phyloP scores from a whole-genome alignment of 2,113 vertebrate genomes.

The Balaeniceps rex region DNA sequence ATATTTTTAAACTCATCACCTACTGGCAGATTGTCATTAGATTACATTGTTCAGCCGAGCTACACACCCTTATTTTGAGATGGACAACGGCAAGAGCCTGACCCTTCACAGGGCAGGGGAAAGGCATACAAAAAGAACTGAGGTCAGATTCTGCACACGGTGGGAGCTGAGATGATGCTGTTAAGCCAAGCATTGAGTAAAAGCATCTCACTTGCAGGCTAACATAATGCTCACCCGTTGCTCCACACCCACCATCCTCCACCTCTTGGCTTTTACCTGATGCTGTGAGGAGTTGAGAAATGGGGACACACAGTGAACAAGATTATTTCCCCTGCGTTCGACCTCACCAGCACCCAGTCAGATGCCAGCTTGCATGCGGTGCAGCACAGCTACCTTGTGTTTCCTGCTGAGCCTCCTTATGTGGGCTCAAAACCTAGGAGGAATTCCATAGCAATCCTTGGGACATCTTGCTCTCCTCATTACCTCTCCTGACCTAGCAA shows the following conservation, averaged over 20 bases:
- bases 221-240: neutral
- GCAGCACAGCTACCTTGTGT: neutral
- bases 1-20: neutral
- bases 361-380: rapidly evolving
- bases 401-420: neutral
- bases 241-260: neutral
- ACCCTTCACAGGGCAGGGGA: neutral
- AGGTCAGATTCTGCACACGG: neutral
- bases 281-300: neutral
- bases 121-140: neutral
- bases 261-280: neutral
- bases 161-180: neutral
- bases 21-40: neutral
- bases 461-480: neutral
- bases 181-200: neutral
- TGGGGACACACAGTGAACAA: neutral
- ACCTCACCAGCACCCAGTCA: neutral
- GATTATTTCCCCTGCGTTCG: neutral
- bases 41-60: neutral
- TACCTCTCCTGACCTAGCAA: neutral
- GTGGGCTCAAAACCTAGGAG: neutral
- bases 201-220: neutral
- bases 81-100: neutral
- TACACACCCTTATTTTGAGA: neutral
- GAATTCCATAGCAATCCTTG: neutral